Conservation (phyloP, 2,888 invertebrate species). For the Ennomos quercinarius region DNA sequence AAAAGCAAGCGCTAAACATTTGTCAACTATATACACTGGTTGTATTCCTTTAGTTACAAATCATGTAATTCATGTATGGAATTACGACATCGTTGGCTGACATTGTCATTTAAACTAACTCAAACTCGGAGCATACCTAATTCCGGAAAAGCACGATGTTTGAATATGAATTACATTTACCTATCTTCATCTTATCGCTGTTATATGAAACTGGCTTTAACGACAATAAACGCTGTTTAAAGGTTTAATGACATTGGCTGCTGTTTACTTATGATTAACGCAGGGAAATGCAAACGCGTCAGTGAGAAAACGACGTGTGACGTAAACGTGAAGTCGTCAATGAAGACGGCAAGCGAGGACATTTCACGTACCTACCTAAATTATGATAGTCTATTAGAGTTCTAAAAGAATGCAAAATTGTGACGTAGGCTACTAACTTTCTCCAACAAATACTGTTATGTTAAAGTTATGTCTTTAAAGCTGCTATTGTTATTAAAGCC, state of each 20-base stretch:
- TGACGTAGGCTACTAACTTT: too few relatives aligned
- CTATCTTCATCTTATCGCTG: slow-evolving; percentile 1
- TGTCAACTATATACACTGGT: too few relatives aligned
- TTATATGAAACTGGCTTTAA: slow-evolving; percentile 1
- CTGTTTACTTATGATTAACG: slow-evolving; percentile 15
- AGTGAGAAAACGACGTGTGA: not conserved
- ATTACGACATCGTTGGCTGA: slow-evolving; percentile 21
- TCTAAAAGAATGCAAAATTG: too few relatives aligned
- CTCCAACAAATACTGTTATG: too few relatives aligned
- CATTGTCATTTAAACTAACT: slow-evolving; percentile 15
- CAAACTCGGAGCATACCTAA: slow-evolving; percentile 10
- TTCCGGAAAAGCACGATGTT: slow-evolving; percentile 18
- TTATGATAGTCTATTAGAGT: too few relatives aligned
- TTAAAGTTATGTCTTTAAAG: too few relatives aligned
- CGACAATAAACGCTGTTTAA: slow-evolving; percentile 5
- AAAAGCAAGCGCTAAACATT: too few relatives aligned
- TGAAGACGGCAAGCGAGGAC: not conserved
- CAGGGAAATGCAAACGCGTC: slow-evolving; percentile 7
- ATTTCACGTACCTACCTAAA: too few relatives aligned
- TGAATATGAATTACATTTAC: slow-evolving; percentile 19
- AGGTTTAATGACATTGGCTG: not conserved
- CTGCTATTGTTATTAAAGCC: too few relatives aligned
- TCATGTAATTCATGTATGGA: too few relatives aligned
- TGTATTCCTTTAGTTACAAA: too few relatives aligned
- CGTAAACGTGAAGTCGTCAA: not conserved